Evolutionary conservation across 2,888 invertebrate species (phyloP), one percentile per base, ranked within the genome.

Genomic region (Noctua pronuba): DNA sequence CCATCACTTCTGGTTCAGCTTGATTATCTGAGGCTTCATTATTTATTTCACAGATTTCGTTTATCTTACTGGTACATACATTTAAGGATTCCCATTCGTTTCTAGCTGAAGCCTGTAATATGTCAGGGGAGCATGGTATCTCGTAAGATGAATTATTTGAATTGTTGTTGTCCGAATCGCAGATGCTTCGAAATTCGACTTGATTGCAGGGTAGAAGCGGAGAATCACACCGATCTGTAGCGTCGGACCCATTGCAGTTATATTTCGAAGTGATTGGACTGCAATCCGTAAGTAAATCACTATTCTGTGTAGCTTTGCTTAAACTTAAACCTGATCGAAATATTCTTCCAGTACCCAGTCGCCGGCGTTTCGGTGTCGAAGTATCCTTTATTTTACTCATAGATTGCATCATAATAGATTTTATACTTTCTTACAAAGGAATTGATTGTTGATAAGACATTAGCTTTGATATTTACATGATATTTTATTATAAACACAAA

Each of bases 191-290:
- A 89, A 94, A 96, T 87, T 96, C 95, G 28, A 94, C 92, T 93
- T 96, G 96, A 90, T 96, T 96, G 62, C 95, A 96, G 8, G 96
- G 96, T 79, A 96, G 88, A 68, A 94, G 93, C 1, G 95, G 95
- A 31, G 96, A 96, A 66, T 95, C 95, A 86, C 94, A 92, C 80
- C 91, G 91, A 18, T 90, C 89, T 52, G 83, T 10, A 0, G 83
- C 73, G 38, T 72, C 84, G 8, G 60, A n/a, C 13, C 75, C 73
- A 65, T 77, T 85, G 38, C 87, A 67, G 31, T 86, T 75, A 38
- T 88, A 78, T 77, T 89, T 89, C 31, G 88, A 78, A 70, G 80
- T 90, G 13, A 92, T 90, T 72, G 94, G 93, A 58, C 92, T 93
- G 74, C 86, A 91, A 62, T 87, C 86, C 69, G 81, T 73, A 38